These are phyloP conservation scores for Neoitamus cyanurus DNA, from an alignment of 2,888 invertebrate species.

Conservation along the genomic window DNA sequence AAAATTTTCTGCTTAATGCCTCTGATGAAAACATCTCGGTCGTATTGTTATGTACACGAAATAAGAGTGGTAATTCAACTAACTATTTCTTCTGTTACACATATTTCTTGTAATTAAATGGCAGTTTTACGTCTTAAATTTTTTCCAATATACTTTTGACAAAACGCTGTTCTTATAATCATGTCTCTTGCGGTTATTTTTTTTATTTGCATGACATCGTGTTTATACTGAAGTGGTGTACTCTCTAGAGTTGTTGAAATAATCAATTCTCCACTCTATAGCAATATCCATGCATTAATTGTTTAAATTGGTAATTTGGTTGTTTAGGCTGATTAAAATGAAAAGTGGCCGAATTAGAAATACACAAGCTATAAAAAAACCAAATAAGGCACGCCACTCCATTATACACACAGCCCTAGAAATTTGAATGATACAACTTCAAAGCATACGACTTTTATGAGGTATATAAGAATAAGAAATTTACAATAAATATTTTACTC, in stretches of 20 bases:
- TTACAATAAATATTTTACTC: too few relatives aligned
- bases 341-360: neutral
- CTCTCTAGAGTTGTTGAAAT: neutral
- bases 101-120: slow-evolving; percentile 26
- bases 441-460: neutral
- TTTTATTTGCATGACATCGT: neutral
- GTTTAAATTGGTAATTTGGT: neutral
- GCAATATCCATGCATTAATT: neutral
- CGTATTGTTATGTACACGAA: slow-evolving; percentile 33
- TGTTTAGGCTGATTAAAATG: neutral
- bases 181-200: neutral
- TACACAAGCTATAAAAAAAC: neutral
- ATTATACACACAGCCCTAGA: neutral
- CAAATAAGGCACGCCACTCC: neutral
- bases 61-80: slow-evolving; percentile 24
- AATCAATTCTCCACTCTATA: neutral
- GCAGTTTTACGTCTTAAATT: slow-evolving; percentile 30
- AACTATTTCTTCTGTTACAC: slow-evolving; percentile 21
- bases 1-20: neutral
- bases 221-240: neutral
- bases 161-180: neutral
- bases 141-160: neutral
- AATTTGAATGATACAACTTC: neutral
- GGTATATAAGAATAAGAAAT: neutral
- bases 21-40: neutral